A percentile compares a stretch with the other conserved stretches of the same genome.
Evolutionary conservation across 2,113 vertebrate species (phyloP).

Genomic region (Pelecanoides urinatrix): DNA sequence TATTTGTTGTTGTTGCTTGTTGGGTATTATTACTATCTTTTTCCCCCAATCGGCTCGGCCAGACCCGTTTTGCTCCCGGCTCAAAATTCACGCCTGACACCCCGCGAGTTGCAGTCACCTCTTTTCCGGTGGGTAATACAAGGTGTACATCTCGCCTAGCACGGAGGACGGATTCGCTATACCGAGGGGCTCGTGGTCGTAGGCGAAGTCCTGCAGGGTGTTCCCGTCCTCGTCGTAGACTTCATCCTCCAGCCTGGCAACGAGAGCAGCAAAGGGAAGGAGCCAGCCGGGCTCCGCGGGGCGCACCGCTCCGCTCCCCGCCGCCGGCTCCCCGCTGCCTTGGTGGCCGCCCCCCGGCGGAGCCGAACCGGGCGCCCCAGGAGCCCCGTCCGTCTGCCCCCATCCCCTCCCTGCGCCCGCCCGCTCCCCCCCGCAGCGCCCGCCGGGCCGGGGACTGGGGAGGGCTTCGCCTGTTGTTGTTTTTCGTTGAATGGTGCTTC

Average conservation of each 20-base stretch:
- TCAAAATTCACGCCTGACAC: not conserved
- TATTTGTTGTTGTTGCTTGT: not conserved
- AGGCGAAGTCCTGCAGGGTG: conserved; percentile 83
- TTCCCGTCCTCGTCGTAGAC: conserved; percentile 88
- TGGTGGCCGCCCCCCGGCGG: not conserved
- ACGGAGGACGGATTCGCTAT: conserved; percentile 80
- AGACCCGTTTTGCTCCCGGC: not conserved
- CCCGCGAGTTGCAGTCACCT: conserved; percentile 77
- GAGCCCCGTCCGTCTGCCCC: not conserved
- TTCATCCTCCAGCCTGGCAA: conserved; percentile 85
- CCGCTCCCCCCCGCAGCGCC: not conserved
- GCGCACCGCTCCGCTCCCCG: not conserved
- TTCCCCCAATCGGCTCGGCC: not conserved
- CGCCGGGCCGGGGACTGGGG: not conserved
- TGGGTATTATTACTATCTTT: not conserved
- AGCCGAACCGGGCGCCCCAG: not conserved
- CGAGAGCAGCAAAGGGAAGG: not conserved
- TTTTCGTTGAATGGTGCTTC: not conserved
- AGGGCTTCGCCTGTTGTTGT: not conserved
- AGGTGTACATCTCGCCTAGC: conserved; percentile 79
- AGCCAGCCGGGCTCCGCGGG: not conserved
- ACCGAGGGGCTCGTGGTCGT: conserved; percentile 81
- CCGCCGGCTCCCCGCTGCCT: not conserved
- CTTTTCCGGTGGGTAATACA: conserved; percentile 83
- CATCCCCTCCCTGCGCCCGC: too few species aligned